Evolutionary conservation across 1,140 invertebrate species (phyloP).

Genomic region (Myzus persicae): DNA sequence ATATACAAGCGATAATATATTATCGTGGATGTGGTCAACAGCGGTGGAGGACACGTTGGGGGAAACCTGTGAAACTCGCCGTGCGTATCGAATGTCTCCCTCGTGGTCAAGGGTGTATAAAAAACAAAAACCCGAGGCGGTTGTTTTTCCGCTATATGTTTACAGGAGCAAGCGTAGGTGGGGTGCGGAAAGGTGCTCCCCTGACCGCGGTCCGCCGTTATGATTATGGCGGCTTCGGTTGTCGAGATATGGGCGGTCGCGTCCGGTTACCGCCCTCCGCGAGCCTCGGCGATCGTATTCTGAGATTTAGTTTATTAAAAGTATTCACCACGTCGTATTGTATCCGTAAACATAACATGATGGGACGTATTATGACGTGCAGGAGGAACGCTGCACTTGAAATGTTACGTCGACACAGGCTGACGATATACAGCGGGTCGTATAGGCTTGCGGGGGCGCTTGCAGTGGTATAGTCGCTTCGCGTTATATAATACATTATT

Average conservation of each 20-base stretch:
- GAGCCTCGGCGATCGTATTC: neutral
- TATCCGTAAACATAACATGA: neutral
- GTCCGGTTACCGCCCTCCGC: neutral
- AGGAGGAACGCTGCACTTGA: neutral
- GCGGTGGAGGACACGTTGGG: neutral
- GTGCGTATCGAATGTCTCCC: neutral
- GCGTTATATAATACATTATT: neutral
- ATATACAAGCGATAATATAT: neutral
- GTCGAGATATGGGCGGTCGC: constrained; percentile 1
- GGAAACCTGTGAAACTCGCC: constrained; percentile 6
- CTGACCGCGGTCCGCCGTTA: neutral
- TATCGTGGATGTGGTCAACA: neutral
- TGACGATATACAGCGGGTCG: neutral
- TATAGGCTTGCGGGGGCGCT: neutral
- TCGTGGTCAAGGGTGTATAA: neutral
- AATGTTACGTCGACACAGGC: neutral
- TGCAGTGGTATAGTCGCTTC: neutral
- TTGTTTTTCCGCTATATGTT: neutral
- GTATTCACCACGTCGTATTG: neutral
- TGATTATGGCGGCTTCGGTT: neutral
- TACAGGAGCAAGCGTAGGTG: neutral
- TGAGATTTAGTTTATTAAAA: neutral
- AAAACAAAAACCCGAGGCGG: neutral
- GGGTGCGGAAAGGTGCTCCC: neutral
- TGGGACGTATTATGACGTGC: neutral